These are phyloP conservation scores for Cantharis rustica DNA, from an alignment of 2,888 invertebrate genomes.

Conservation along the genomic window DNA sequence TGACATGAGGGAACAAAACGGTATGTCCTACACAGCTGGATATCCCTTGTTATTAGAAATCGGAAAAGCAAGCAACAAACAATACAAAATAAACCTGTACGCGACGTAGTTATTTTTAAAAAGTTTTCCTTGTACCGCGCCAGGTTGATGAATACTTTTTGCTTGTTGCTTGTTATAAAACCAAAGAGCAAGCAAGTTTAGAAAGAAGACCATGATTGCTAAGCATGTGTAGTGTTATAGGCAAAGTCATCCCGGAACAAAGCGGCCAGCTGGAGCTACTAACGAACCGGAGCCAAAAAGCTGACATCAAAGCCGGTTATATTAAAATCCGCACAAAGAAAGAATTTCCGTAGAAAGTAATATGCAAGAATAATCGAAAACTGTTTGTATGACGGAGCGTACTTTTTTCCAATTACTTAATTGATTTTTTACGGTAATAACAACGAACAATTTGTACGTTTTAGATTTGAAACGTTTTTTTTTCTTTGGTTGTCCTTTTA, in stretches of 20 bases:
- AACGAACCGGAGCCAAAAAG: constrained; percentile 49
- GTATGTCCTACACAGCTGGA: constrained; percentile 26
- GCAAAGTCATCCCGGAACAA: constrained; percentile 50
- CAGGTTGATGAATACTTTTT: constrained; percentile 25
- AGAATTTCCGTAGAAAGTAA: constrained; percentile 40
- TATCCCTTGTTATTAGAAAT: constrained; percentile 20
- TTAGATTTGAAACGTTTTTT: constrained; percentile 27
- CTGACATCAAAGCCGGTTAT: constrained; percentile 52
- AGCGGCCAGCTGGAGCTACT: constrained; percentile 51
- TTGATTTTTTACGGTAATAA: constrained; percentile 22
- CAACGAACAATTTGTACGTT: background rate
- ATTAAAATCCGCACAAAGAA: constrained; percentile 50
- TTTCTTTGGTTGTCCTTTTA: background rate
- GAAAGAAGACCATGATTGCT: constrained; percentile 44
- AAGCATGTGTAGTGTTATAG: constrained; percentile 48
- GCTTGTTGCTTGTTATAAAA: constrained; percentile 22
- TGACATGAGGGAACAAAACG: constrained; percentile 22
- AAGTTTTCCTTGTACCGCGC: constrained; percentile 21
- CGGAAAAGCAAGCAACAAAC: constrained; percentile 22
- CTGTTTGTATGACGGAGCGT: constrained; percentile 16
- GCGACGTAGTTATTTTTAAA: constrained; percentile 25
- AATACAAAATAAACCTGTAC: constrained; percentile 24
- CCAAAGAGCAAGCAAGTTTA: constrained; percentile 18
- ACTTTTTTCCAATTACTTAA: constrained; percentile 16
- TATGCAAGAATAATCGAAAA: constrained; percentile 31